A percentile compares a stretch with the other conserved stretches of the same genome.
phyloP scores from a whole-genome alignment of 2,113 vertebrate species.

The Gavialis gangeticus region DNA sequence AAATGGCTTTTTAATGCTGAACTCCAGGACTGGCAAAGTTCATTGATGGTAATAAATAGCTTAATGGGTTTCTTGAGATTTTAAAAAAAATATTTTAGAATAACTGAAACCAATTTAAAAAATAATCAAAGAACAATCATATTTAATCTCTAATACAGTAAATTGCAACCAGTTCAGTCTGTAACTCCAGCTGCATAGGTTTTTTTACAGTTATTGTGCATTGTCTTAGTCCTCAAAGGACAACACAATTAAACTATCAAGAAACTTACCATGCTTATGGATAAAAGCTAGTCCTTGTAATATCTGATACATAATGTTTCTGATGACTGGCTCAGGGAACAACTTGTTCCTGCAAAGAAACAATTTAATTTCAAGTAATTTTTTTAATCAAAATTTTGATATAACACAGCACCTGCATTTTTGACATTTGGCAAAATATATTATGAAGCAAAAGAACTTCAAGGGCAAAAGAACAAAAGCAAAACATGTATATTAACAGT shows the following conservation, averaged over 20 bases:
- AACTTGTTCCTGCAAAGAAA: slow-evolving; percentile 92
- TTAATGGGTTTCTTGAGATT: neutral
- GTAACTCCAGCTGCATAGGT: neutral
- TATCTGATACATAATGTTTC: slow-evolving; percentile 99
- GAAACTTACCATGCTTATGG: slow-evolving; percentile 96
- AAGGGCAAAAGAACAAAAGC: neutral
- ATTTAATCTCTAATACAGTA: neutral
- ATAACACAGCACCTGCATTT: accelerated
- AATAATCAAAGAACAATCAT: neutral
- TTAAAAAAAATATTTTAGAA: neutral
- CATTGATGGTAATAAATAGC: neutral
- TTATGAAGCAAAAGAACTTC: neutral
- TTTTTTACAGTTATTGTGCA: neutral
- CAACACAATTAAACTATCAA: neutral
- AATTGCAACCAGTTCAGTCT: neutral
- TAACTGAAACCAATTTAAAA: no score
- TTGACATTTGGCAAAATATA: neutral
- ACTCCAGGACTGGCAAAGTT: neutral
- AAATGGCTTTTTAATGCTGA: neutral
- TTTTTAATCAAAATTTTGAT: neutral
- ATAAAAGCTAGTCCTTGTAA: slow-evolving; percentile 98
- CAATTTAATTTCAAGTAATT: slow-evolving; percentile 64
- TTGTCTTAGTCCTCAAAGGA: neutral
- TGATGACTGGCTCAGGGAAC: slow-evolving; percentile 97
- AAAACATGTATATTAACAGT: neutral